Evolutionary conservation across 2,797 vertebrate genomes (phyloP).

Genomic region (Oryzias sinensis): DNA sequence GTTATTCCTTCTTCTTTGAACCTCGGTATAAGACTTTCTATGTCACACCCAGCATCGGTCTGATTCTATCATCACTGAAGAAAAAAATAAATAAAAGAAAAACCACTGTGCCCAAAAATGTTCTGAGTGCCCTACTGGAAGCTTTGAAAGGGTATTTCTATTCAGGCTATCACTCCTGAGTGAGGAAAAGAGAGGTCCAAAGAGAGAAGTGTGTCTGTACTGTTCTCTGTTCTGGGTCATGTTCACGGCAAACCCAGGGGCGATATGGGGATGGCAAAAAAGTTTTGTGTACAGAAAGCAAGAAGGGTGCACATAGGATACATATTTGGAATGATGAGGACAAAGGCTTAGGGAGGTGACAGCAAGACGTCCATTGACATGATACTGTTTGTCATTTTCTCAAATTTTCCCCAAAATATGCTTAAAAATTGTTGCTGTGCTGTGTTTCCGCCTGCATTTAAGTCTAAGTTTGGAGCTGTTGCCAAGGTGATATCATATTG

Average conservation of each 20-base stretch:
- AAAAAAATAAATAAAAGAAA: constrained; percentile 5
- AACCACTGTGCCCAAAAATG: constrained; percentile 16
- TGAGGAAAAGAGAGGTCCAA: constrained; percentile 17
- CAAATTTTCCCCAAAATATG: constrained; percentile 46
- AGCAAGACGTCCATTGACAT: constrained; percentile 64
- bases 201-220: constrained; percentile 24
- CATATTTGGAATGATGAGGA: background rate
- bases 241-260: constrained; percentile 40
- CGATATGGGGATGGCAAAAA: constrained; percentile 38
- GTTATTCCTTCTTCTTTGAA: background rate
- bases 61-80: constrained; percentile 4
- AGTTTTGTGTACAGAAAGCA: background rate
- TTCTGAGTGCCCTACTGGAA: constrained; percentile 25
- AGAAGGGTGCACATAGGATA: constrained; percentile 30
- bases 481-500: background rate
- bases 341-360: constrained; percentile 24
- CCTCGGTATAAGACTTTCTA: background rate
- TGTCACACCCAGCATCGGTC: background rate
- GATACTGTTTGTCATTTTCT: constrained; percentile 56
- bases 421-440: constrained; percentile 19
- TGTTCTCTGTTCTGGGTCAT: constrained; percentile 34
- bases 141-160: constrained; percentile 56
- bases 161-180: constrained; percentile 45
- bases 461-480: constrained; percentile 37
- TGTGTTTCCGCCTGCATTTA: constrained; percentile 38